Percentiles rank a stretch among this genome's conserved stretches.
Evolutionary conservation across 2,113 vertebrate genomes (phyloP).

Genomic region (Channa maculata): DNA sequence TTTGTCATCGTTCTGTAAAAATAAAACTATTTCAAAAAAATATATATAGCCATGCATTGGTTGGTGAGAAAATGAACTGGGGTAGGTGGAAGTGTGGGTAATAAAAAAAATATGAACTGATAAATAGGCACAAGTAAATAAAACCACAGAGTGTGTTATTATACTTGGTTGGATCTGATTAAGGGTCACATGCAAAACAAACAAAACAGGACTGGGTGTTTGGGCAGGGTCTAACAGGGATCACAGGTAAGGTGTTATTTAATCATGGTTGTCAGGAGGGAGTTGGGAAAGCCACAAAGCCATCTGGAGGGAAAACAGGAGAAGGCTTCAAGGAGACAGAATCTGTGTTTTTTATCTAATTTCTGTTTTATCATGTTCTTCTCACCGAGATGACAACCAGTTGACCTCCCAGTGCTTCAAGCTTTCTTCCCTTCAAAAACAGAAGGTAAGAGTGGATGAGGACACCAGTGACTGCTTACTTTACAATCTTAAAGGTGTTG

Average conservation of each 20-base stretch:
- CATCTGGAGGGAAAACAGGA: conserved; percentile 42
- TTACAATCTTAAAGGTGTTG: conserved; percentile 42
- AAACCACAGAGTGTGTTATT: conserved; percentile 32
- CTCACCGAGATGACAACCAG: conserved; percentile 85
- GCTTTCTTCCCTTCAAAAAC: conserved; percentile 86
- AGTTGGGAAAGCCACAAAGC: conserved; percentile 35
- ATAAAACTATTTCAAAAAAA: not conserved
- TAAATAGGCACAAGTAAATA: conserved; percentile 37
- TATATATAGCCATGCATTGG: conserved; percentile 48
- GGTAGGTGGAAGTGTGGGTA: conserved; percentile 38
- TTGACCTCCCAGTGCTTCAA: conserved; percentile 86
- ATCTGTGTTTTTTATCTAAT: conserved; percentile 49
- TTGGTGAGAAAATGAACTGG: conserved; percentile 33
- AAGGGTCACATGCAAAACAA: conserved; percentile 66
- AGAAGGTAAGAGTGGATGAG: conserved; percentile 72
- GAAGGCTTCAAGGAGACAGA: conserved; percentile 49
- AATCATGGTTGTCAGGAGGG: conserved; percentile 40
- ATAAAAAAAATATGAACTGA: conserved; percentile 6
- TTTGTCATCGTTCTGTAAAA: conserved; percentile 1
- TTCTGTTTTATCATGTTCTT: conserved; percentile 54
- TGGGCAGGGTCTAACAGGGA: conserved; percentile 8
- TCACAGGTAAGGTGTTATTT: conserved; percentile 49
- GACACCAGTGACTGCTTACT: conserved; percentile 51
- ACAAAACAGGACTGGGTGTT: conserved; percentile 50
- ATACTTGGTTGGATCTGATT: conserved; percentile 13